Evolutionary conservation across 2,113 vertebrate species (phyloP).

Genomic region (Phainopepla nitens): DNA sequence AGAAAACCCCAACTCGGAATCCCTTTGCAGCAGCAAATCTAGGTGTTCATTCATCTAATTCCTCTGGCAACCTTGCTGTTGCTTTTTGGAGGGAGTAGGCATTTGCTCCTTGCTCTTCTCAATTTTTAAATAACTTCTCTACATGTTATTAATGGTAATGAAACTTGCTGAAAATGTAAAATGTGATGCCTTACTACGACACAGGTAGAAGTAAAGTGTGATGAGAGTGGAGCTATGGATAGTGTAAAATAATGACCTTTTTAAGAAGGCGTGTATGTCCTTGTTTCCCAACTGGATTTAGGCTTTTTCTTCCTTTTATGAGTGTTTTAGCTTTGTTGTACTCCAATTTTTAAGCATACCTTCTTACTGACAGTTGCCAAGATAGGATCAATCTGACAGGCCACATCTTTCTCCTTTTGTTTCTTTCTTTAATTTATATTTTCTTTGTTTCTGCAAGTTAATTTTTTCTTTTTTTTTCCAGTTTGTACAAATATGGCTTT

Average conservation of each 20-base stretch:
- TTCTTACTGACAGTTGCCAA: background rate
- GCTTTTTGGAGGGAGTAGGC: background rate
- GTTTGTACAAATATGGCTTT: background rate
- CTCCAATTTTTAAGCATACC: background rate
- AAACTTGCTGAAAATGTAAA: background rate
- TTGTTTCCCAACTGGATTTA: background rate
- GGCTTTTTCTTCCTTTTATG: background rate
- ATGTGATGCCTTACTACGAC: background rate
- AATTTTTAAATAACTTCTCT: background rate
- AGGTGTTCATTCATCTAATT: background rate
- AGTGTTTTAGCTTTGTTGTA: background rate
- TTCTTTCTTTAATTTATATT: background rate
- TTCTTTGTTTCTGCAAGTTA: background rate
- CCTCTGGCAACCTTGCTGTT: background rate
- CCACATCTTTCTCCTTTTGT: background rate
- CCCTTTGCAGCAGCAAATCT: background rate
- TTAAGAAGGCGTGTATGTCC: background rate
- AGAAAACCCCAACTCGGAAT: background rate
- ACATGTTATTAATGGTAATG: background rate
- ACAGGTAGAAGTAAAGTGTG: background rate
- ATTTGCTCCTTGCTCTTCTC: background rate
- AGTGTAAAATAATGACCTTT: background rate
- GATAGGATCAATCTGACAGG: accelerated
- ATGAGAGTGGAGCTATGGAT: background rate
- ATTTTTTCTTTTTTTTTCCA: background rate